Evolutionary conservation across 2,113 vertebrate species (phyloP).

Genomic region (Thryonomys swinderianus): DNA sequence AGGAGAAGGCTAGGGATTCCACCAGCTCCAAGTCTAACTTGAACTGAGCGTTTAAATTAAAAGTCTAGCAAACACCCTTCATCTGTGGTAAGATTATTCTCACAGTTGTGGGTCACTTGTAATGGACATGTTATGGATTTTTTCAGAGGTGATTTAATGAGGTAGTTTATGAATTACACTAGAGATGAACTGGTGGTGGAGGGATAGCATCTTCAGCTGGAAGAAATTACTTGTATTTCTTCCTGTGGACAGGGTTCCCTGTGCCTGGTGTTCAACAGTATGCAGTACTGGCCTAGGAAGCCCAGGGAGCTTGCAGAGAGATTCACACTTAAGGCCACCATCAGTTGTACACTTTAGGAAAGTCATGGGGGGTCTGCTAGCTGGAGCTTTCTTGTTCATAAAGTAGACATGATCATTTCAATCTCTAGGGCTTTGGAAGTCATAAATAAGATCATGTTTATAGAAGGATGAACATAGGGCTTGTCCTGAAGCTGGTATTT

Average conservation of each 20-base stretch:
- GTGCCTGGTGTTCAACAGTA: neutral
- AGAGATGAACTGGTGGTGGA: neutral
- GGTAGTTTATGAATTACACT: neutral
- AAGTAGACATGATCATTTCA: neutral
- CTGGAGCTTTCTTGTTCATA: neutral
- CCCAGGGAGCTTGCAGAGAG: neutral
- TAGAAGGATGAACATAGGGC: neutral
- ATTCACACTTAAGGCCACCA: rapidly evolving
- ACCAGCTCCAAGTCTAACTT: neutral
- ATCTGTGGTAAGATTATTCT: neutral
- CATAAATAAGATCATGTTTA: neutral
- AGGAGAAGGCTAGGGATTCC: neutral
- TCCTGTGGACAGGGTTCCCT: neutral
- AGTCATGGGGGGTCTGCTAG: neutral
- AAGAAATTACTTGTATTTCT: neutral
- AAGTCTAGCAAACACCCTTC: neutral
- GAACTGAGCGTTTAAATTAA: neutral
- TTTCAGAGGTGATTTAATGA: neutral
- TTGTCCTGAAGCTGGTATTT: neutral
- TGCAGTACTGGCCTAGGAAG: no score
- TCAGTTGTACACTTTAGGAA: neutral
- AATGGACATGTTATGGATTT: neutral
- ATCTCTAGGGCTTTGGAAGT: neutral
- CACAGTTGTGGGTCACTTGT: neutral
- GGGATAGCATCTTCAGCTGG: neutral